phyloP scores from a whole-genome alignment of 2,113 vertebrate species.

The Spea bombifrons region DNA sequence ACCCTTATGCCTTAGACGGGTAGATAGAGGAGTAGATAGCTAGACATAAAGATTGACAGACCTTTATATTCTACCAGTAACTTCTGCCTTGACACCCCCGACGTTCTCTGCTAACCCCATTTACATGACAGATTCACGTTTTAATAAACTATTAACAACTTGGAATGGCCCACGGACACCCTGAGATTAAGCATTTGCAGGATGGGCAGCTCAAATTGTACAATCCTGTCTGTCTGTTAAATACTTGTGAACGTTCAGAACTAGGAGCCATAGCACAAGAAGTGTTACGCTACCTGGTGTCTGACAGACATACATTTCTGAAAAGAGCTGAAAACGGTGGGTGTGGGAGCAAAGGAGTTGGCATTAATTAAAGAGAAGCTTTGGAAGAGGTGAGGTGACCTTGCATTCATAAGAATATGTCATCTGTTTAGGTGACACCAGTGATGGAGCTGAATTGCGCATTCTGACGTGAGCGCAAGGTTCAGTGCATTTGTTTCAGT shows the following conservation, averaged over 20 bases:
- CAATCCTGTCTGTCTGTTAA: background rate
- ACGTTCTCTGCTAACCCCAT: too few relatives aligned
- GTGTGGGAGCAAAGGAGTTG: conserved; percentile 2
- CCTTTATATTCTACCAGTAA: too few relatives aligned
- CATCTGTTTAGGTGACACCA: conserved; percentile 27
- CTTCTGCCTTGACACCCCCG: too few relatives aligned
- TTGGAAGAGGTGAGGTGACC: conserved; percentile 27
- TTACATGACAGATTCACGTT: too few relatives aligned
- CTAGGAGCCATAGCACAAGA: conserved; percentile 15
- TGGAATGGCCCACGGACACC: too few relatives aligned
- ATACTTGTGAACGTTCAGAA: conserved; percentile 11
- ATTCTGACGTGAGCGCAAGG: conserved; percentile 26
- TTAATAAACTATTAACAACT: too few relatives aligned
- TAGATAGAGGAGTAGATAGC: too few relatives aligned
- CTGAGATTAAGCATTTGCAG: too few relatives aligned
- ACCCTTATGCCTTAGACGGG: too few relatives aligned
- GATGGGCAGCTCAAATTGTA: too few relatives aligned
- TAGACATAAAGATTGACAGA: too few relatives aligned
- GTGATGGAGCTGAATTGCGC: conserved; percentile 17
- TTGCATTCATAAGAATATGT: conserved; percentile 27
- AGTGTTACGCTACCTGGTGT: conserved; percentile 16
- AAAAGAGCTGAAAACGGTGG: background rate
- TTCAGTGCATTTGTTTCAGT: conserved; percentile 33
- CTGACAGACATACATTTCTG: conserved; percentile 18
- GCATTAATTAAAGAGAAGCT: conserved; percentile 30